Evolutionary conservation across 2,797 vertebrate genomes (phyloP), one percentile per base, ranked within the genome.

Genomic region (Myotis findleyi): DNA sequence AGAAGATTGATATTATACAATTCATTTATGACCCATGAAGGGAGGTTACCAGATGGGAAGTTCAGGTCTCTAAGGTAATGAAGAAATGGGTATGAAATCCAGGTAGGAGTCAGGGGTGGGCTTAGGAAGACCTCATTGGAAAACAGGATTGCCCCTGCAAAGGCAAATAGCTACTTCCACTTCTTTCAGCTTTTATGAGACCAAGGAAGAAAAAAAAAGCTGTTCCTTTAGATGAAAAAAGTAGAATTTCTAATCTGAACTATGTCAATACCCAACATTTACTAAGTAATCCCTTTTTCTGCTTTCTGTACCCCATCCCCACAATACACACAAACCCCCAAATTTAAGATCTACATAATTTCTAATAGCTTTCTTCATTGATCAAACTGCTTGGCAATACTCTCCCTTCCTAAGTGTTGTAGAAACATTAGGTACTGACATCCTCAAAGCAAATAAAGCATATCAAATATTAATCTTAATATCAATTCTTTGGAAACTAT

Each of bases 391-490:
- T 84, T 59, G n/a, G 20, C 36, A 68, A 91, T 77, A 17, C 14
- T 62, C 33, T 59, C n/a, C 49, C 75, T 95, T n/a, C 16, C 23
- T 64, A 12, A 87, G 25, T 55, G 33, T 33, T 79, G 14, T 38
- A 1, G 64, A 53, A n/a, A 66, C n/a, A 85, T 72, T 91, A 6
- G n/a, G 47, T 77, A 20, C 27, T 47, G 25, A 75, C 55, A 79
- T 47, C 8, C 66, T 89, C 53, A 44, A 91, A 77, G 30, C 33
- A 81, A 87, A 91, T 36, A 59, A 59, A 51, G 10, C 16, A 33
- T 30, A 62, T 55, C 33, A 73, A 95, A 71, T 77, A 88, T 94
- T 92, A 68, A 95, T 77, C 25, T 85, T 53, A 73, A 89, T 83
- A 64, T 79, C n/a, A 82, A 69, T 75, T 83, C 6, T 38, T 83